Conservation (phyloP, 1,140 invertebrate genomes). For the Drosophila ananassae region DNA sequence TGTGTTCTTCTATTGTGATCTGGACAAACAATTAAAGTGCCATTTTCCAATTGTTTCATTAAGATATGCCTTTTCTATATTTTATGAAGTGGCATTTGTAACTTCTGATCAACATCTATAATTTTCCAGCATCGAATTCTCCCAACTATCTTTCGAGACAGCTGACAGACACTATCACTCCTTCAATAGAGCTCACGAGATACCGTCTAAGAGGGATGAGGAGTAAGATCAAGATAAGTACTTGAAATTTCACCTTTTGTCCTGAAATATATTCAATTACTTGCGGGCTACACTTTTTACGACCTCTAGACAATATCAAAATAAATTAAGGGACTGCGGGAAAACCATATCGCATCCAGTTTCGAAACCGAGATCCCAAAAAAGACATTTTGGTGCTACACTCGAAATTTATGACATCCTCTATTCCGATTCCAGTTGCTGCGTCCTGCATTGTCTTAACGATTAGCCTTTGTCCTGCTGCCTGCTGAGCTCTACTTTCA, state of each 20-base stretch:
- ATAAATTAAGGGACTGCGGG: conserved; percentile 40
- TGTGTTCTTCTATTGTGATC: too few species aligned
- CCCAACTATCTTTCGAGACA: background rate
- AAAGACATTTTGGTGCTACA: conserved; percentile 72
- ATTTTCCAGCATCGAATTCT: background rate
- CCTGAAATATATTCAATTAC: conserved; percentile 77
- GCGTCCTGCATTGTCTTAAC: conserved; percentile 63
- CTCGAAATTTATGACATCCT: conserved; percentile 82
- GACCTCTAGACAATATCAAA: conserved; percentile 44
- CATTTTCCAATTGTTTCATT: background rate
- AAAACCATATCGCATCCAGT: conserved; percentile 37
- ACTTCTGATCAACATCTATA: background rate
- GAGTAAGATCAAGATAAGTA: conserved; percentile 38
- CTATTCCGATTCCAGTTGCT: conserved; percentile 38
- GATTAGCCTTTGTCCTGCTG: conserved; percentile 66
- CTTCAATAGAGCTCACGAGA: conserved; percentile 17
- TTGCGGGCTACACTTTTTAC: conserved; percentile 66
- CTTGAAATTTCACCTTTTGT: conserved; percentile 48
- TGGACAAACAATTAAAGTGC: too few species aligned
- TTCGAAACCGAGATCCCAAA: conserved; percentile 30
- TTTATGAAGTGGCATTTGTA: background rate
- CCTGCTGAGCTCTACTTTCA: conserved; percentile 69
- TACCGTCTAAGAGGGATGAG: conserved; percentile 1
- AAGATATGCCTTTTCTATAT: conserved; percentile 1
- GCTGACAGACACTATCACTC: conserved; percentile 19